Evolutionary conservation across 1,140 invertebrate species (phyloP).

Genomic region (Heliconius hermathena): DNA sequence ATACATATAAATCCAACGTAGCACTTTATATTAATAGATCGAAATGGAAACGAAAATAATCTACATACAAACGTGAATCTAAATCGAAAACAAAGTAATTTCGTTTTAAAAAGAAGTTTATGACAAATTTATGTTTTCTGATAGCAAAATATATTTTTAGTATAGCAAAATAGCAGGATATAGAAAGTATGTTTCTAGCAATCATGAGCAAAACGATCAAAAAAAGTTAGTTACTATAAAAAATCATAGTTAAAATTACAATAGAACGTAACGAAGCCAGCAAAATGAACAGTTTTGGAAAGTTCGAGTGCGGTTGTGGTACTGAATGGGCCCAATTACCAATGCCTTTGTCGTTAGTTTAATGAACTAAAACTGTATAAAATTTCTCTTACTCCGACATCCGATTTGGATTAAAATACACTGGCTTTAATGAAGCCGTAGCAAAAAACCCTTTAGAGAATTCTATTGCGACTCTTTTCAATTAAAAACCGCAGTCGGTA

Average conservation of each 20-base stretch:
- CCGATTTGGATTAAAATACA: conserved; percentile 24
- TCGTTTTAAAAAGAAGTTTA: neutral
- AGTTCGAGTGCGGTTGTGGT: conserved; percentile 20
- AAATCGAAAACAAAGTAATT: too few species aligned
- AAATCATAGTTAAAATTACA: conserved; percentile 8
- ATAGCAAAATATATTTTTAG: neutral
- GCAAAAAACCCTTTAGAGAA: conserved; percentile 11
- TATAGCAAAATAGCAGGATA: too few species aligned
- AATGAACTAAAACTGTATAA: conserved; percentile 24
- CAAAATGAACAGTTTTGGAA: conserved; percentile 6
- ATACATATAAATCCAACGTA: too few species aligned
- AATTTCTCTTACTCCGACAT: conserved; percentile 17
- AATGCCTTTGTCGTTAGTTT: conserved; percentile 25
- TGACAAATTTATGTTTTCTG: neutral
- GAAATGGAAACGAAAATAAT: too few species aligned
- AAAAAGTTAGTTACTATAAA: conserved; percentile 13
- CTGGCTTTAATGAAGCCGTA: conserved; percentile 26
- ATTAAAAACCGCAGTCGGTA: neutral
- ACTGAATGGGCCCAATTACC: conserved; percentile 20
- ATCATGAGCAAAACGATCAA: neutral
- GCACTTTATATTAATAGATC: too few species aligned
- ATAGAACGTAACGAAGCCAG: conserved; percentile 19
- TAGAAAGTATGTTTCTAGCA: neutral
- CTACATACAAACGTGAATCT: too few species aligned
- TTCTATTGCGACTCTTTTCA: conserved; percentile 13